Evolutionary conservation across 2,888 invertebrate genomes (phyloP), one percentile per base, ranked within the genome.

Genomic region (Apoderus coryli): DNA sequence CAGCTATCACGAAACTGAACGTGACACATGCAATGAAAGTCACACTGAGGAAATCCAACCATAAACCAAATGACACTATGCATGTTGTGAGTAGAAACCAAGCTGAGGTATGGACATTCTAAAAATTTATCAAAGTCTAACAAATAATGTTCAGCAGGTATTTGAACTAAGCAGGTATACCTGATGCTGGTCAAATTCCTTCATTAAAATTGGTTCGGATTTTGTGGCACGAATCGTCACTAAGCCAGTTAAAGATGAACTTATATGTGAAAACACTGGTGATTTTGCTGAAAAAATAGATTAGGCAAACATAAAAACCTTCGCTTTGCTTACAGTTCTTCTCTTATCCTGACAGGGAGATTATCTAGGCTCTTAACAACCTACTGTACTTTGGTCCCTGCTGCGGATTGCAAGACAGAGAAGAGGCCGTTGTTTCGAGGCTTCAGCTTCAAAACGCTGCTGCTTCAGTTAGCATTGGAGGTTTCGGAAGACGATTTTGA

Each of bases 61-160:
- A 75, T 13, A 76, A 59, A 1, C 73, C 69, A 49, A 75, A 76
- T 1, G 71, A 65, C 3, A 66, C 64, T 37, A 69, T 67, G n/a
- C 68, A 62, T 9, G 68, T 60, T n/a, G 75, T 54, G 3, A 67
- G 66, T 27, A 76, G 49, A 44, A 49, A 72, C 66, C 72, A 72
- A 6, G 73, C 67, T 4, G 69, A 65, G 0, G 74, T 75, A 44
- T 76, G 76, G 1, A 68, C 41, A 36, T 52, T 47, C 47, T 51
- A 22, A 34, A 44, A 44, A 22, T 31, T 25, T 7, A 7, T 7
- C 19, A 19, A 7, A n/a, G n/a, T n/a, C n/a, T n/a, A n/a, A n/a
- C n/a, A n/a, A 19, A 19, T n/a, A 19, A 7, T 19, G n/a, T 19
- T 19, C n/a, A 7, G 19, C 7, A 7, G 6, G 6, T 7, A 19